phyloP scores from a whole-genome alignment of 2,888 invertebrate genomes.

The Seira musarum region DNA sequence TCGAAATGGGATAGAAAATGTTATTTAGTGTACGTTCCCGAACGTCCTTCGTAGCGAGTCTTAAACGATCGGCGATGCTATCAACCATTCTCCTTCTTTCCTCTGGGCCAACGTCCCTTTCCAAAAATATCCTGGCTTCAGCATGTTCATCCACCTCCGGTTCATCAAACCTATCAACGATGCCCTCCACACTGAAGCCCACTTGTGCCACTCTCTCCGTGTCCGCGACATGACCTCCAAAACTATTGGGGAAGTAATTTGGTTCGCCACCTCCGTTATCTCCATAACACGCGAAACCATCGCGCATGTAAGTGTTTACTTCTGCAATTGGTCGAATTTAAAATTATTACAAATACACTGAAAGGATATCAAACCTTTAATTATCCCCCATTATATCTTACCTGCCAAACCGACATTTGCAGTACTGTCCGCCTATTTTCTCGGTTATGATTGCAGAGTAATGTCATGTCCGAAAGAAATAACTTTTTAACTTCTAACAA shows the following conservation, averaged over 20 bases:
- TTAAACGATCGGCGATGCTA: constrained; percentile 86
- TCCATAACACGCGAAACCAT: constrained; percentile 79
- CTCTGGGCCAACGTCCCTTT: constrained; percentile 83
- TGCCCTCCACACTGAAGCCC: constrained; percentile 79
- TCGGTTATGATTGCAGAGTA: constrained; percentile 95
- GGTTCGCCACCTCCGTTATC: constrained; percentile 94
- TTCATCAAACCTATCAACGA: constrained; percentile 84
- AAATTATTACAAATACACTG: no score
- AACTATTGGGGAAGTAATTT: constrained; percentile 98
- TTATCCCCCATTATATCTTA: no score
- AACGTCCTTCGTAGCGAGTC: constrained; percentile 86
- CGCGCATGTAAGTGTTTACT: constrained; percentile 84
- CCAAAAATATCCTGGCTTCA: constrained; percentile 87
- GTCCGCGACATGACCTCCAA: constrained; percentile 84
- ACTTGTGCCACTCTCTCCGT: constrained; percentile 79
- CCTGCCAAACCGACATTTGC: constrained; percentile 99
- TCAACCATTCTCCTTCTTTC: constrained; percentile 81
- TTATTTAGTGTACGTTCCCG: constrained; percentile 74
- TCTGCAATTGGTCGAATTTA: constrained; percentile 78
- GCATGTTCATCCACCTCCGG: constrained; percentile 88
- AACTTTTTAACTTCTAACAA: constrained; percentile 94
- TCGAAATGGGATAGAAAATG: constrained; percentile 17
- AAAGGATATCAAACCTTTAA: no score
- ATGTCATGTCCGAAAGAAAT: constrained; percentile 98
- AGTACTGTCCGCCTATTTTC: constrained; percentile 97